Conservation (phyloP, 2,113 vertebrate genomes). For the Piaya cayana region DNA sequence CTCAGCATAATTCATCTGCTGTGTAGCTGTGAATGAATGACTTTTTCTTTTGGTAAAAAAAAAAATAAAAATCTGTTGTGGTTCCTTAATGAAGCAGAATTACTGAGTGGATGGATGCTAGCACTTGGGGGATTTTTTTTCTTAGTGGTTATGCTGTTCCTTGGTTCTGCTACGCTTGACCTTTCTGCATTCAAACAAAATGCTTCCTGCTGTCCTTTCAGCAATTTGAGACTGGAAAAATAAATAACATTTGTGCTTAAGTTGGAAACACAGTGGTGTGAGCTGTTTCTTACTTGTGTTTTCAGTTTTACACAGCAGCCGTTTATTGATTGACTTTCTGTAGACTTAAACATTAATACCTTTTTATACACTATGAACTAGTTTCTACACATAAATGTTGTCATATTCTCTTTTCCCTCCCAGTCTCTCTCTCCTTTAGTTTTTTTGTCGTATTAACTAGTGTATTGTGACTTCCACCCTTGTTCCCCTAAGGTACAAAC, state of each 20-base stretch:
- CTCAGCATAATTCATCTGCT: neutral
- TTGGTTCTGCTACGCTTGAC: fast-evolving
- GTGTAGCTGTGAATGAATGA: neutral
- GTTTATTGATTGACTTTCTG: neutral
- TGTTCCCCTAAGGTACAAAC: neutral
- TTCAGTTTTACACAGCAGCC: neutral
- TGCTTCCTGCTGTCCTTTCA: neutral
- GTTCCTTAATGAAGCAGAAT: neutral
- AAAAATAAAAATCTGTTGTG: neutral
- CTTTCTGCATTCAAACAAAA: neutral
- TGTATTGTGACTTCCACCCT: neutral
- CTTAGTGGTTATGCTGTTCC: neutral
- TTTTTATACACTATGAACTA: neutral
- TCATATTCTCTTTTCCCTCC: neutral
- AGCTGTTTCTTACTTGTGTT: neutral
- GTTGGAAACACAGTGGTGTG: neutral
- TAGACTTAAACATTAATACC: neutral
- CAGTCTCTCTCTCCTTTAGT: neutral
- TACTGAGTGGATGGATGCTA: neutral
- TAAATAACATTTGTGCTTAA: neutral
- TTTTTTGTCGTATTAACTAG: neutral
- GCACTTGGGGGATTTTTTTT: neutral
- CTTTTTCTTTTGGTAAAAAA: neutral
- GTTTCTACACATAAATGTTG: neutral
- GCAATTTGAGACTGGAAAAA: neutral